A percentile compares a stretch with the other conserved stretches of the same genome.
These are phyloP conservation scores for Atta cephalotes DNA, from an alignment of 1,140 invertebrate species.

Conservation along the genomic window DNA sequence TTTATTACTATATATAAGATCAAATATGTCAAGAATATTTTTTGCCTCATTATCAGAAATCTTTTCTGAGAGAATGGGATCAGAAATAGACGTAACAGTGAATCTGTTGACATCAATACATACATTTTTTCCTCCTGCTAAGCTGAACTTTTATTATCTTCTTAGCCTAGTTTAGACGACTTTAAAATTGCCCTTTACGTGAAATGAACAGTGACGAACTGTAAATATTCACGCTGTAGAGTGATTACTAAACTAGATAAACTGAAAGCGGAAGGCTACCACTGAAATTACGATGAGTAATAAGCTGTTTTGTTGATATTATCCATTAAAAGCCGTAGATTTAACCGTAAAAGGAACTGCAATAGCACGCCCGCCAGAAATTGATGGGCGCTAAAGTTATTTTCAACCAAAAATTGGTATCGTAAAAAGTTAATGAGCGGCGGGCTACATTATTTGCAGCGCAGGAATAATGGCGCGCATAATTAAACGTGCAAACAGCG, in stretches of 20 bases:
- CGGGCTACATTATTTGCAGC: slow-evolving; percentile 50
- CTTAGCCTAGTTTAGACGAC: not conserved
- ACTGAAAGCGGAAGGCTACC: slow-evolving; percentile 4
- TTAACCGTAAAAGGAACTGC: slow-evolving; percentile 1
- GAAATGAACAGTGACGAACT: not conserved
- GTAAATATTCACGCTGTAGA: slow-evolving; percentile 5
- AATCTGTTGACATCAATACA: not conserved
- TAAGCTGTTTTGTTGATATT: slow-evolving; percentile 27
- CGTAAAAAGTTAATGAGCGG: slow-evolving; percentile 55
- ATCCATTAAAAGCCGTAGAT: slow-evolving; percentile 46
- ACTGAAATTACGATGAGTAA: slow-evolving; percentile 40
- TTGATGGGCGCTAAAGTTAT: slow-evolving; percentile 42
- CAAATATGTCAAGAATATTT: too few relatives aligned
- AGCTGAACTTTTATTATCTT: not conserved
- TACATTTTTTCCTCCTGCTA: not conserved
- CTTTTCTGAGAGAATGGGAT: not conserved
- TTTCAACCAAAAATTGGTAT: slow-evolving; percentile 52
- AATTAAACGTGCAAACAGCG: slow-evolving; percentile 56
- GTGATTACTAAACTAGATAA: slow-evolving; percentile 16
- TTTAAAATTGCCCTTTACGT: not conserved
- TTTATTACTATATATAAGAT: too few relatives aligned
- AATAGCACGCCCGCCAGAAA: not conserved
- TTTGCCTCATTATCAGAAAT: too few relatives aligned
- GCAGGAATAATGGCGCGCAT: slow-evolving; percentile 55
- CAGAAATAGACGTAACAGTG: not conserved